Base-by-base conservation (phyloP, 2,113 vertebrate genomes). In the Pheucticus melanocephalus region DNA sequence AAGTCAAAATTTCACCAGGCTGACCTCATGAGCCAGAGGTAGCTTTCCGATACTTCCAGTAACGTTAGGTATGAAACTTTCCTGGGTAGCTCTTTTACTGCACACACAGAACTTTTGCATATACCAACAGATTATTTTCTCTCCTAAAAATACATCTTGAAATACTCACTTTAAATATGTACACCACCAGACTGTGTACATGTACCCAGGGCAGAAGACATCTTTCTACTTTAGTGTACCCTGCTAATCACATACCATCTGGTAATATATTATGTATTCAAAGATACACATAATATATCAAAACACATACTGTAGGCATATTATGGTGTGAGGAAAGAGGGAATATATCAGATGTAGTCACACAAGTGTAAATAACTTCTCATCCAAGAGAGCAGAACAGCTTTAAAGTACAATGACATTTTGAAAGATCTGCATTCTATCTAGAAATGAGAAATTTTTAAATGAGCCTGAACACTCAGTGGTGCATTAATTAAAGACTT, bases 331-430 rank as follows among this genome's bases (percentile, higher is more conserved):
- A 94, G 81, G n/a, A 88, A 90, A 83, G 82, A 69, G 78, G 85
- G 85, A 94, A 86, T 95, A 48, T 82, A 94, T 95, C 88, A 96
- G 81, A 95, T 94, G 91, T 82, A 93, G 76, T 90, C 96, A 92
- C 91, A 81, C 78, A 91, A 92, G 94, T 89, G 80, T 93, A 97
- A 96, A 95, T 96, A 97, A 90, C 80, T 96, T 90, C 82, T 90
- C 90, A 92, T 96, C 92, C 95, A 96, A 94, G 83, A 82, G 65
- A 94, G 80, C 82, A 84, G 93, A 97, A 88, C 93, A 94, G 90
- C 82, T 96, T 93, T 96, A 90, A 96, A 92, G 93, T 93, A 96
- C 95, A 95, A 83, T 93, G 94, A 96, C 94, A 97, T 95, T 96
- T 96, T 94, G 90, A 82, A 76, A 93, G 80, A 96, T 92, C 86